Evolutionary conservation across 2,888 invertebrate species (phyloP), one percentile per base, ranked within the genome.

Genomic region (Lepidocyrtinus sp.): DNA sequence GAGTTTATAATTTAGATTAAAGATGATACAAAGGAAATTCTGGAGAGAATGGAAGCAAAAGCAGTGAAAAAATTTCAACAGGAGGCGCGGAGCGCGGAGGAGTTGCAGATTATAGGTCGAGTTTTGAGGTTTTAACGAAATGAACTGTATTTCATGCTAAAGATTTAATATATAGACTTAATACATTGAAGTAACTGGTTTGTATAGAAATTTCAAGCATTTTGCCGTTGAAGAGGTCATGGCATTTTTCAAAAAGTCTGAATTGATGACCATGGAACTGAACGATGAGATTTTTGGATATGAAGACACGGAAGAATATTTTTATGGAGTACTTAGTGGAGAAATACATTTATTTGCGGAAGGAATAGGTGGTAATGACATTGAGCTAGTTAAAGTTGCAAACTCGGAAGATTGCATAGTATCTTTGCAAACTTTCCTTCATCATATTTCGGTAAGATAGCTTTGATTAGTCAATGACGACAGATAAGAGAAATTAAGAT

Each of bases 191-290:
- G 12, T 36, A 36, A 36, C n/a, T n/a, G n/a, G n/a, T n/a, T n/a
- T n/a, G n/a, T n/a, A 17, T 25, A 78, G 78, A 46, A 78, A 78
- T n/a, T 78, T 78, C 45, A 55, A 59, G 12, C 67, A 73, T 1
- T 78, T 78, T 55, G 63, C 9, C 55, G 25, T 45, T 19, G 69
- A 78, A 1, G 68, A 78, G 24, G 46, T 72, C 15, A 77, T 77
- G 77, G 63, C 27, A 1, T 73, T 78, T 59, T 78, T 78, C 61
- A 72, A 78, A 36, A 26, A 19, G 0, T 78, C 78, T 0, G 78
- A 78, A n/a, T 55, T 63, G 7, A 17, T 78, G 9, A 15, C 9
- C 1, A 78, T 78, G 78, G 63, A 67, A 17, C 22, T 36, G 5
- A 73, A 62, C 1, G 26, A 78, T 9, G 17, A 19, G 0, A 78